Conservation (phyloP, 2,888 invertebrate genomes). For the Microctonus brassicae region DNA sequence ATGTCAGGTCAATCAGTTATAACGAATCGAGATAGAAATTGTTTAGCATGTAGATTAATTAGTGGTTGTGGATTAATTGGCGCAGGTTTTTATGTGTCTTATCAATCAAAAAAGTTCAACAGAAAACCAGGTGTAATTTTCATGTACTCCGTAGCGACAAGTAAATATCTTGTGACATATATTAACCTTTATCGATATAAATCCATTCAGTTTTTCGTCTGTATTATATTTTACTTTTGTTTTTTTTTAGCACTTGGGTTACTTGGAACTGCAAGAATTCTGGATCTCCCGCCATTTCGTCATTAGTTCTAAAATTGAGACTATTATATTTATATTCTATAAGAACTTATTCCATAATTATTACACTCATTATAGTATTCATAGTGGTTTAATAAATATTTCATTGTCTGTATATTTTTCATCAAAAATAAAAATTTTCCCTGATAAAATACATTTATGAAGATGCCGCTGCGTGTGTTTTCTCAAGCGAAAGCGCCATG, state of each 20-base stretch:
- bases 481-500: not conserved
- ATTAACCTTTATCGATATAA: too few species aligned
- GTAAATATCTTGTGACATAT: conserved; percentile 62
- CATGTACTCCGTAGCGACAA: conserved; percentile 70
- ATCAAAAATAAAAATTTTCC: not conserved
- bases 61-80: conserved; percentile 76
- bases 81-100: conserved; percentile 75
- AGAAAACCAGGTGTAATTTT: conserved; percentile 70
- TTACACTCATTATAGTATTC: not conserved
- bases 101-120: conserved; percentile 73
- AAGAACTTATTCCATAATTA: not conserved
- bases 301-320: conserved; percentile 43
- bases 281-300: conserved; percentile 69
- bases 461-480: not conserved
- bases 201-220: conserved; percentile 5
- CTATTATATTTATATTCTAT: not conserved
- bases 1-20: conserved; percentile 58
- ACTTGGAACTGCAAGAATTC: conserved; percentile 75
- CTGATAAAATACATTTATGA: not conserved
- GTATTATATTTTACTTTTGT: conserved; percentile 4
- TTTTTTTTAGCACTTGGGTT: conserved; percentile 72
- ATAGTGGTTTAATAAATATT: not conserved
- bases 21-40: conserved; percentile 72
- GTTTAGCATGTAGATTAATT: conserved; percentile 74
- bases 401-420: not conserved